These are phyloP conservation scores for Myoxocephalus aenaeus DNA, from an alignment of 2,797 vertebrate species.

Conservation along the genomic window DNA sequence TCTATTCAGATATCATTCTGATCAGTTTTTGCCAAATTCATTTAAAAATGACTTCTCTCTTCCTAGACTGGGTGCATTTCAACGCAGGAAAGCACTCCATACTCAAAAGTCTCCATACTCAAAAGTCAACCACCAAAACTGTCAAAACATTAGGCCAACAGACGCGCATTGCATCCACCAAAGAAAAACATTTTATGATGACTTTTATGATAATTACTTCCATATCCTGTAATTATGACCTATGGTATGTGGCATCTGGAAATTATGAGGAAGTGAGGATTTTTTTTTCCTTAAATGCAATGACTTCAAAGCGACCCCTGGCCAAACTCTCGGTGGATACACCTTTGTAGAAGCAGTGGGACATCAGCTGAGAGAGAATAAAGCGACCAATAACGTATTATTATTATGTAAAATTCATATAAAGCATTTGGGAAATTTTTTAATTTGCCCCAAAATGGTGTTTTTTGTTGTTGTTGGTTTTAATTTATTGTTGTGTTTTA, in stretches of 20 bases:
- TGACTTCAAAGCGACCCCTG: neutral
- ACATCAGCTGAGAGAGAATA: neutral
- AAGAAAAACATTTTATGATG: slow-evolving; percentile 20
- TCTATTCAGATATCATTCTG: neutral
- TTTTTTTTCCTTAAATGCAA: neutral
- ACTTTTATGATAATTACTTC: slow-evolving; percentile 12
- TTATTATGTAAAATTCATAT: neutral
- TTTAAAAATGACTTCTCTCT: neutral
- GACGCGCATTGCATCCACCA: slow-evolving; percentile 3
- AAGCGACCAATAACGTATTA: neutral
- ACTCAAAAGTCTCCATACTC: too few relatives aligned
- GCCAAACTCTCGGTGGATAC: neutral
- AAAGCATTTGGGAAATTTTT: neutral
- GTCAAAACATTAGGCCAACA: neutral
- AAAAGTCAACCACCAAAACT: slow-evolving; percentile 10
- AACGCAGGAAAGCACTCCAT: slow-evolving; percentile 25
- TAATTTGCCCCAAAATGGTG: neutral
- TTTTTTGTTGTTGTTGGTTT: neutral
- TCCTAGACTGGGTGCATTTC: slow-evolving; percentile 7
- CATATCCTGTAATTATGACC: slow-evolving; percentile 22
- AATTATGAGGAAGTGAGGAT: neutral
- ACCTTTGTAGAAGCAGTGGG: neutral
- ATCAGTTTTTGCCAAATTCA: slow-evolving; percentile 8
- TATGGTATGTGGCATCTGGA: neutral
- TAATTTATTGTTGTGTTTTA: neutral